These are phyloP conservation scores for Mormyrus lacerda DNA, from an alignment of 2,113 vertebrate species.

Conservation along the genomic window DNA sequence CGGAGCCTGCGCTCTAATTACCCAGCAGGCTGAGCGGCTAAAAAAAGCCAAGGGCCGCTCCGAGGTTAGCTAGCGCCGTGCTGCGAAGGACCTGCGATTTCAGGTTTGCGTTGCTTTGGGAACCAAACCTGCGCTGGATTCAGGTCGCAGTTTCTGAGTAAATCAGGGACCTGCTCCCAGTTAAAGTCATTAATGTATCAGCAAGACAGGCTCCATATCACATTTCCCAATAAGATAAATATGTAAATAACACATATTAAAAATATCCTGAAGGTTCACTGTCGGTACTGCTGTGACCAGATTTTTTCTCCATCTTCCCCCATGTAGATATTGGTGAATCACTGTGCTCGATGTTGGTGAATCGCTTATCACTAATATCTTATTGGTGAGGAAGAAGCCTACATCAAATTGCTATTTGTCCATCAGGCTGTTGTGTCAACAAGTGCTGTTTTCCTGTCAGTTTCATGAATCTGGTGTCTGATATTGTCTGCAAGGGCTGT, in stretches of 20 bases:
- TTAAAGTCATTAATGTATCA: neutral
- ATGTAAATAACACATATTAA: neutral
- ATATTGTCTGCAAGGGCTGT: neutral
- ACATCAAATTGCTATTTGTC: neutral
- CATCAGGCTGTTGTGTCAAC: neutral
- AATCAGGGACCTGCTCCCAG: neutral
- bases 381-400: neutral
- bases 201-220: neutral
- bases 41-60: constrained; percentile 6
- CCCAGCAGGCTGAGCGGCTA: constrained; percentile 14
- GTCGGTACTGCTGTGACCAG: neutral
- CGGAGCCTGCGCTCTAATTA: constrained; percentile 19
- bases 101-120: neutral
- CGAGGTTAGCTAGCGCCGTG: constrained; percentile 15
- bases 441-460: neutral
- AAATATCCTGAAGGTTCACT: neutral
- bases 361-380: neutral
- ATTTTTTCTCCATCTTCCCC: neutral
- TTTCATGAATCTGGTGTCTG: neutral
- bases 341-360: neutral
- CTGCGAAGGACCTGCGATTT: neutral
- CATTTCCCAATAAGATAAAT: neutral
- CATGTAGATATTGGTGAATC: neutral
- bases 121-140: neutral
- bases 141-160: neutral